Evolutionary conservation across 2,797 vertebrate species (phyloP), one percentile per base, ranked within the genome.

Genomic region (Helicolenus hilgendorfi): DNA sequence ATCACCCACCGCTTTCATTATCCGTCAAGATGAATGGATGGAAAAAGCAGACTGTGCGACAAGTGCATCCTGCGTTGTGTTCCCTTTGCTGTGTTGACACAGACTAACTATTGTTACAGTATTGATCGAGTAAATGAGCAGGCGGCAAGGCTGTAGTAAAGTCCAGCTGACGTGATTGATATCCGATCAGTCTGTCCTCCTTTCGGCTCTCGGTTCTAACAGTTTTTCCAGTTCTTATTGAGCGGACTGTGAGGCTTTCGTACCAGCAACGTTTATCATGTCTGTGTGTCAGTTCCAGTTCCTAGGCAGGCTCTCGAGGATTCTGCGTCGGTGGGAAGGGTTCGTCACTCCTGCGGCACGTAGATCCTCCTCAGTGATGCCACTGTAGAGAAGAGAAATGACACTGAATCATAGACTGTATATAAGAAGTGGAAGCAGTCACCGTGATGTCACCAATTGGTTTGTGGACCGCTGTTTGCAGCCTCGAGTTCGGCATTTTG

Each of bases 291-390:
- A 98, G 93, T 97, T 97, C 97, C 97, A 98, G 92, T 96, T 97
- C 83, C 94, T 96, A 53, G 97, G 97, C 83, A 98, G 95, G 92
- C 97, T 98, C 77, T 98, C 97, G 1, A 98, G 94, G 85, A 98
- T 98, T 95, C 94, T 96, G 81, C 96, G 96, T 36, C 97, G 93
- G 81, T 98, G 97, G 53, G 96, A 96, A 4, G 97, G 96, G 85
- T 97, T 98, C 1, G 76, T 95, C 38, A 98, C 95, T 77, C 97
- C 97, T 0, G 97, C 97, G 18, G 96, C 96, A 2, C 88, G 87
- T 13, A 98, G 93, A 77, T 98, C 97, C 77, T 97, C 97, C 63
- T 98, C 97, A 8, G 97, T 97, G 90, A 98, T 97, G 41, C 96
- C 97, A 79, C 97, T 98, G 92, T 75, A 71, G 58, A 89, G 22